Base-by-base conservation (phyloP, 2,888 invertebrate species). In the Pinctada fucata region DNA sequence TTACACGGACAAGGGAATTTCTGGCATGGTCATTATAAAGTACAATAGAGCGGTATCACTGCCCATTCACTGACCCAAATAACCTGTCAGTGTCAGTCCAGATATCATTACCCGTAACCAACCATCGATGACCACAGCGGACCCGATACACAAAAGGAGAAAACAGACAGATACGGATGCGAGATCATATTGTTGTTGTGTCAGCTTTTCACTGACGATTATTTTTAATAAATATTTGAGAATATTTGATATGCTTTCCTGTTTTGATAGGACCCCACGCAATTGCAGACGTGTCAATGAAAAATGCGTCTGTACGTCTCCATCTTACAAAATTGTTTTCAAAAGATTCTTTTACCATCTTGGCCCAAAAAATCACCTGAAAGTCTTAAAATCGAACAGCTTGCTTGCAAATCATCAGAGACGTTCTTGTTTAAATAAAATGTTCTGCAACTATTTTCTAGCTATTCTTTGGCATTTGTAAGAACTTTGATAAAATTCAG, bases 81-180 rank as follows among this genome's bases (percentile, higher is more conserved):
- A 52, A 51, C 31, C 74, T 80, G 80, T 80, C 80, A 80, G 77
- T 80, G 80, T 77, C 80, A 80, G 66, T 80, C 77, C 71, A 67
- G 16, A 51, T 16, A n/a, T 64, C 64, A 64, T 73, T 49, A 63
- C 64, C 47, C 64, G 64, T n/a, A 13, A 10, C 64, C 45, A 64
- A 49, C 63, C 65, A 50, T 73, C 65, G 48, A 47, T 16, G 48
- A 13, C 5, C 65, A 45, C n/a, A 47, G 45, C 5, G 58, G 58
- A 31, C 48, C 45, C n/a, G n/a, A 47, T 73, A 64, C n/a, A 64
- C 63, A 63, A 64, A 48, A 50, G 31, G 16, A n/a, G 63, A 64
- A 63, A 48, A 45, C 47, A 50, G 48, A 6, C 63, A 47, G 72
- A 72, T 72, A 50, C 45, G 45, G 73, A 49, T 49, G 50, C 48